phyloP scores from a whole-genome alignment of 35 echinoderm and acorn worm genomes.

The Patiria miniata region DNA sequence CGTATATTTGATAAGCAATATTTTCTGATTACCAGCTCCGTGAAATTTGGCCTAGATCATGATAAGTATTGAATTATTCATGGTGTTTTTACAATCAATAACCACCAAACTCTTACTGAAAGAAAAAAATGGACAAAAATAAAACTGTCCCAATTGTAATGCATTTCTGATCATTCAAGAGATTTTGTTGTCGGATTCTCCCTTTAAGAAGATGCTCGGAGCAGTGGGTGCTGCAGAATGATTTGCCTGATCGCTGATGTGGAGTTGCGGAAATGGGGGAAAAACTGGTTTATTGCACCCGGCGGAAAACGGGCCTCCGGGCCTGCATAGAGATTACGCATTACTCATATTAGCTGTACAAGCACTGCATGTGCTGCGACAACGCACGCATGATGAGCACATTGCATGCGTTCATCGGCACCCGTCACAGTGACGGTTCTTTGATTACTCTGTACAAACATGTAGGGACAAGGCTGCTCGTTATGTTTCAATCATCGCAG shows the following conservation, averaged over 20 bases:
- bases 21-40: not conserved
- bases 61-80: constrained; percentile 17
- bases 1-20: not conserved
- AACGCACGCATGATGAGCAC: too few relatives aligned
- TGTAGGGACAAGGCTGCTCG: not conserved
- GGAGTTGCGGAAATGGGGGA: constrained; percentile 8
- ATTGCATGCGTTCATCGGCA: too few relatives aligned
- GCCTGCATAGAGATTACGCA: constrained; percentile 12
- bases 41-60: not conserved
- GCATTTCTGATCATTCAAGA: not conserved
- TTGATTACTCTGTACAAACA: not conserved
- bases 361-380: too few relatives aligned
- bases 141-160: not conserved
- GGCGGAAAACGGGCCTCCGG: not conserved
- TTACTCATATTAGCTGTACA: not conserved
- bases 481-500: constrained; percentile 13
- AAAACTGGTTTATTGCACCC: constrained; percentile 22
- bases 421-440: not conserved
- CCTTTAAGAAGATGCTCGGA: not conserved
- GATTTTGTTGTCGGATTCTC: not conserved
- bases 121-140: not conserved
- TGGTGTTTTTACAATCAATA: not conserved
- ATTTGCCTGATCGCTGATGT: constrained; percentile 10
- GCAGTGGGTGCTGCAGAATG: not conserved
- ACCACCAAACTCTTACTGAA: not conserved